Conservation (phyloP, 2,797 vertebrate genomes). For the Glossophaga mutica region DNA sequence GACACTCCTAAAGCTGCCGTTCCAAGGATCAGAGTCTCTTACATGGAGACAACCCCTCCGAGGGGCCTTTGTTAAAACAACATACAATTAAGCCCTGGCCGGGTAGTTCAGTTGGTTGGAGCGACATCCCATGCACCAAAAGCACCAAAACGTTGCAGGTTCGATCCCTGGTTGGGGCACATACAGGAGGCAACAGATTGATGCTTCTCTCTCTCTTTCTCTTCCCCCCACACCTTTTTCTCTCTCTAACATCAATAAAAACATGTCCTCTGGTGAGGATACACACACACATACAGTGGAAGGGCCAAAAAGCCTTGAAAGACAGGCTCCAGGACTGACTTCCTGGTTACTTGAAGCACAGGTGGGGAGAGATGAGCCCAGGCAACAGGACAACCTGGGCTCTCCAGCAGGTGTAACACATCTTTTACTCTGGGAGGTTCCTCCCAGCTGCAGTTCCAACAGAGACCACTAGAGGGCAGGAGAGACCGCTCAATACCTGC, state of each 20-base stretch:
- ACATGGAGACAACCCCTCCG: not conserved
- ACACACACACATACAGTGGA: not conserved
- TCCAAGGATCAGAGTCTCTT: not conserved
- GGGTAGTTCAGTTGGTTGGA: not conserved
- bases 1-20: not conserved
- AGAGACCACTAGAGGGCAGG: conserved; percentile 30
- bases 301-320: not conserved
- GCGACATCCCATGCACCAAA: not conserved
- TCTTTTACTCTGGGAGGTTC: not conserved
- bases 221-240: too few species aligned
- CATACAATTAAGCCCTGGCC: not conserved
- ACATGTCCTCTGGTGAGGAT: not conserved
- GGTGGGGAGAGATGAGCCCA: too few species aligned
- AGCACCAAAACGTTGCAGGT: too few species aligned
- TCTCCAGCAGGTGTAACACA: accelerated
- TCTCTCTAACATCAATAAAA: not conserved
- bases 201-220: too few species aligned
- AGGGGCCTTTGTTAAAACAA: not conserved
- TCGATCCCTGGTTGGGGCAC: too few species aligned
- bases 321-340: not conserved
- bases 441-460: not conserved
- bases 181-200: not conserved
- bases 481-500: not conserved
- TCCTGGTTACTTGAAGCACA: not conserved
- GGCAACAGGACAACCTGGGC: not conserved